A percentile compares a stretch with the other conserved stretches of the same genome.
These are phyloP conservation scores for Eristalinus aeneus DNA, from an alignment of 2,888 invertebrate species.

Conservation along the genomic window DNA sequence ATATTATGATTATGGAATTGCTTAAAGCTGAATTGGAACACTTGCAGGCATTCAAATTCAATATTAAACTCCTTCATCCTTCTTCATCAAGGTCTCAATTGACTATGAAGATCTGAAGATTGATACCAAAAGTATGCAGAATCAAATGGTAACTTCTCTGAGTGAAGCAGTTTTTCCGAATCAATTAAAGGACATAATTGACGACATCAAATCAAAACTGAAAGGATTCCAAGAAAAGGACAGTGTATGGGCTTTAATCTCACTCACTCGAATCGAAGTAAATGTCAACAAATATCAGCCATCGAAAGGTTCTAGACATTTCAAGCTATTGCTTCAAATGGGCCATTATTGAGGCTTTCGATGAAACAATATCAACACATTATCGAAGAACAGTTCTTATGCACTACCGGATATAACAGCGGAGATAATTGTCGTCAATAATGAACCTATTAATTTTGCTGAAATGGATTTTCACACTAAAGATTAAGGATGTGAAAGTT, in stretches of 20 bases:
- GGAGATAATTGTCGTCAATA: too few species aligned
- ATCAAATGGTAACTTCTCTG: too few species aligned
- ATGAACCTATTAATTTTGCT: neutral
- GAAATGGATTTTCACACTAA: neutral
- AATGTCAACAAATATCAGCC: constrained; percentile 7
- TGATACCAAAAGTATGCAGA: too few species aligned
- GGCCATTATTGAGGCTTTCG: neutral
- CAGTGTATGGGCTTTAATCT: neutral
- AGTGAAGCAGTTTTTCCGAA: too few species aligned
- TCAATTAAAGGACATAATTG: neutral
- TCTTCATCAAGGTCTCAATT: too few species aligned
- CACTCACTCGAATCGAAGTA: neutral
- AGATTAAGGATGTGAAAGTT: neutral
- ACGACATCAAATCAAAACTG: neutral
- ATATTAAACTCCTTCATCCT: too few species aligned
- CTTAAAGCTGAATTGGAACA: neutral
- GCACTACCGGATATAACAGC: too few species aligned
- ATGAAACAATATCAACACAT: too few species aligned
- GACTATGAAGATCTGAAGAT: too few species aligned
- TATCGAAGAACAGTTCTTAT: too few species aligned
- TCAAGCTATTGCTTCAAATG: neutral
- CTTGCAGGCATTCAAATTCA: neutral
- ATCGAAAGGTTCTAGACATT: neutral
- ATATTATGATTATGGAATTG: neutral
- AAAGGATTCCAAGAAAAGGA: constrained; percentile 9